Evolutionary conservation across 53 echinoderm and acorn worm species (phyloP).

Genomic region (Apostichopus leukothele): DNA sequence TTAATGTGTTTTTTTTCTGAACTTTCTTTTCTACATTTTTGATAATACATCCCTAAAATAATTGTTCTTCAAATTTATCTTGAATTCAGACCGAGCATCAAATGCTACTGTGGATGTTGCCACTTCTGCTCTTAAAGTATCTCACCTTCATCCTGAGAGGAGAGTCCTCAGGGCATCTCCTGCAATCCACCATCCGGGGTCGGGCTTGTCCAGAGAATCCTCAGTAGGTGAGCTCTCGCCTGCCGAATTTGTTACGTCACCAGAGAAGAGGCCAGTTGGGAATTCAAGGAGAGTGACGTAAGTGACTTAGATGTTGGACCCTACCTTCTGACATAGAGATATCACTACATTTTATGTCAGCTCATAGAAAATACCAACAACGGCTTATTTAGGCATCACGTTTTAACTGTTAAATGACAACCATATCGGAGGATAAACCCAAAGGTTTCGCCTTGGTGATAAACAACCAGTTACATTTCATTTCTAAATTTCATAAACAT

Average conservation of each 20-base stretch:
- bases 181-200: constrained; percentile 15
- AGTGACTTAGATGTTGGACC: not conserved
- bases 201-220: constrained; percentile 5
- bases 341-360: no score
- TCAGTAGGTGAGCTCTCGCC: not conserved
- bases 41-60: not conserved
- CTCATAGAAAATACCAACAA: no score
- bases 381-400: no score
- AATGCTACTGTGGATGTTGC: not conserved
- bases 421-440: no score
- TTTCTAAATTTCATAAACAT: no score
- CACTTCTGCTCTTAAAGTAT: not conserved
- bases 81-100: not conserved
- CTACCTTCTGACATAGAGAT: no score
- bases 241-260: not conserved
- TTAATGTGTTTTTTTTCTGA: no score
- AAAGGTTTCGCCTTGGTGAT: no score
- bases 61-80: not conserved
- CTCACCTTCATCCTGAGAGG: not conserved
- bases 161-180: not conserved
- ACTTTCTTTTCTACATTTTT: no score
- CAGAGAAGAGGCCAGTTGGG: not conserved
- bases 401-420: no score
- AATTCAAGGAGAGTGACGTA: not conserved
- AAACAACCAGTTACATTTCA: no score